phyloP scores from a whole-genome alignment of 2,113 vertebrate species.

The Limnothrissa miodon region DNA sequence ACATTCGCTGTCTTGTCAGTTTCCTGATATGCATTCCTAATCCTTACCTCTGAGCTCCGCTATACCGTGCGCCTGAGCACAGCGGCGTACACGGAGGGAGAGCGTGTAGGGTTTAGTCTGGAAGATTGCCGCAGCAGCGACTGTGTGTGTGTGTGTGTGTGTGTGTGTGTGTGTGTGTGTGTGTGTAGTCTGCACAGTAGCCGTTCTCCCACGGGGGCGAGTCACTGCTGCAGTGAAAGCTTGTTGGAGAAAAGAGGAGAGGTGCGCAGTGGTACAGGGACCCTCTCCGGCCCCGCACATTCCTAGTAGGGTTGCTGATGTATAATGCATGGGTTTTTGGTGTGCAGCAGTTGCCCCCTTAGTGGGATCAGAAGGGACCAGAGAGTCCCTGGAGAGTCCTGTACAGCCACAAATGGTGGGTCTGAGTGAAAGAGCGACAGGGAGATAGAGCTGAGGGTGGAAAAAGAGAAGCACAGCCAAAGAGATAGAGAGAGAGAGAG shows the following conservation, averaged over 20 bases:
- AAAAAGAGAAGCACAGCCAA: background rate
- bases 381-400: conserved; percentile 39
- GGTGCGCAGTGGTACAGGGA: conserved; percentile 2
- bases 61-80: background rate
- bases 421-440: background rate
- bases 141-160: background rate
- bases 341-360: conserved; percentile 12
- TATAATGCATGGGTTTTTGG: conserved; percentile 54
- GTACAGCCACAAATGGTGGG: conserved; percentile 14
- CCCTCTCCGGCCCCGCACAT: conserved; percentile 47
- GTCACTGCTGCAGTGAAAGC: conserved; percentile 18
- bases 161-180: background rate
- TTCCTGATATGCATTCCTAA: background rate
- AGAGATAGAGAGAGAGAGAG: background rate
- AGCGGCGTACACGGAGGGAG: conserved; percentile 7
- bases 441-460: background rate
- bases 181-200: background rate
- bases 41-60: background rate
- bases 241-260: conserved; percentile 31
- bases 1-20: background rate
- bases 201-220: background rate
- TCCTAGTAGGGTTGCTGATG: conserved; percentile 31
- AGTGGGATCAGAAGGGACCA: background rate
- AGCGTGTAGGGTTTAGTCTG: conserved; percentile 13
- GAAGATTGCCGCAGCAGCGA: conserved; percentile 48